These are phyloP conservation scores for Meriones psammophilus DNA, from an alignment of 2,797 vertebrate genomes.

Conservation along the genomic window DNA sequence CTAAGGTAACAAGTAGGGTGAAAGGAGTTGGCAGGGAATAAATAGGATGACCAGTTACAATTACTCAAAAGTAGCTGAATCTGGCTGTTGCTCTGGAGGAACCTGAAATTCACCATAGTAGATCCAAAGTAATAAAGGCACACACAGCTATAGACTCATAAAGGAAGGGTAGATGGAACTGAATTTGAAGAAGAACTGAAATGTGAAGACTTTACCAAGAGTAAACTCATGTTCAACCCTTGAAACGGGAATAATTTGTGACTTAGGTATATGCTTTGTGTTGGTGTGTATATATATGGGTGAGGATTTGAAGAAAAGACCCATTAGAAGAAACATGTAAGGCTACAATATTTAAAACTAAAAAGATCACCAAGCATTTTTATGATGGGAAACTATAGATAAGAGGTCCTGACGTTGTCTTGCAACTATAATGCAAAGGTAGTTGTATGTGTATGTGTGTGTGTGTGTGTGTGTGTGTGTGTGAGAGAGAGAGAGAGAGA, in stretches of 20 bases:
- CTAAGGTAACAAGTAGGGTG: neutral
- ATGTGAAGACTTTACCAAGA: conserved; percentile 44
- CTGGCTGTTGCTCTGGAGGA: neutral
- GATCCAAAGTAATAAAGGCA: neutral
- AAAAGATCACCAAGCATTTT: neutral
- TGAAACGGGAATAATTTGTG: conserved; percentile 4
- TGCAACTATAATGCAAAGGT: conserved; percentile 10
- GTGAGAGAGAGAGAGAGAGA: fast-evolving
- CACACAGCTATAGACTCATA: neutral
- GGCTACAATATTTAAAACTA: conserved; percentile 13
- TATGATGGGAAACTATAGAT: neutral
- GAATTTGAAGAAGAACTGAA: neutral
- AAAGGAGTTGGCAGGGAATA: neutral
- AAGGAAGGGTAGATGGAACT: neutral
- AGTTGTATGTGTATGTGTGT: too few relatives aligned
- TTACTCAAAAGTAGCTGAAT: conserved; percentile 45
- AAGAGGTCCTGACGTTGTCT: neutral
- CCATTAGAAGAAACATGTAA: neutral
- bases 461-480: too few relatives aligned
- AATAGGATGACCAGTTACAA: conserved; percentile 48
- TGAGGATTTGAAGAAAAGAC: neutral
- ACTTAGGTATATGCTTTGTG: neutral
- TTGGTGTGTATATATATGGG: neutral
- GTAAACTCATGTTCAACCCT: conserved; percentile 28
- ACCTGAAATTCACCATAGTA: neutral